phyloP scores from a whole-genome alignment of 2,113 vertebrate species.

The Phaethon lepturus region DNA sequence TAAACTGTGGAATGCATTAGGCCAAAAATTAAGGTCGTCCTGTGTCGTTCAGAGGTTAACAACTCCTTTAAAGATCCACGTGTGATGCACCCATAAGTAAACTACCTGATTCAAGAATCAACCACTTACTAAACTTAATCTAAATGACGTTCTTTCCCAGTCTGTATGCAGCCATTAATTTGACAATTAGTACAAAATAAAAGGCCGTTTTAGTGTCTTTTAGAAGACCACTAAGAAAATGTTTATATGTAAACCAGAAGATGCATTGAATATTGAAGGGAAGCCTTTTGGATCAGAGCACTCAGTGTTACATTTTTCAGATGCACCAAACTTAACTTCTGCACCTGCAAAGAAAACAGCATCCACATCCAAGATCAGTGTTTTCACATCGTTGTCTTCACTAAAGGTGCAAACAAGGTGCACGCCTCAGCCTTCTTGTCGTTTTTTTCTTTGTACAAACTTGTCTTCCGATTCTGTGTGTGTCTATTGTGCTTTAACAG shows the following conservation, averaged over 20 bases:
- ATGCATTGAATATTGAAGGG: not conserved
- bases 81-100: not conserved
- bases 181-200: not conserved
- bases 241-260: not conserved
- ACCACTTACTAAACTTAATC: not conserved
- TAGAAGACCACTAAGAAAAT: not conserved
- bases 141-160: not conserved
- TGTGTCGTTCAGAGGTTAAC: not conserved
- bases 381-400: not conserved
- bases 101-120: not conserved
- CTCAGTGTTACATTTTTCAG: not conserved
- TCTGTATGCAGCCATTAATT: not conserved
- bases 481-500: not conserved
- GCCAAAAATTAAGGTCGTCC: not conserved
- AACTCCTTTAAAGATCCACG: not conserved
- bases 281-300: not conserved
- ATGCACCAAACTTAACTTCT: not conserved
- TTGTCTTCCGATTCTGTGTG: not conserved
- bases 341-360: not conserved
- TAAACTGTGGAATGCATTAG: not conserved
- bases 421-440: fast-evolving
- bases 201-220: not conserved
- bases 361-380: not conserved
- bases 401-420: not conserved
- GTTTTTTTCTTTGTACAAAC: not conserved